Base-by-base conservation (phyloP, 1,140 invertebrate genomes). In the Temnothorax nylanderi region DNA sequence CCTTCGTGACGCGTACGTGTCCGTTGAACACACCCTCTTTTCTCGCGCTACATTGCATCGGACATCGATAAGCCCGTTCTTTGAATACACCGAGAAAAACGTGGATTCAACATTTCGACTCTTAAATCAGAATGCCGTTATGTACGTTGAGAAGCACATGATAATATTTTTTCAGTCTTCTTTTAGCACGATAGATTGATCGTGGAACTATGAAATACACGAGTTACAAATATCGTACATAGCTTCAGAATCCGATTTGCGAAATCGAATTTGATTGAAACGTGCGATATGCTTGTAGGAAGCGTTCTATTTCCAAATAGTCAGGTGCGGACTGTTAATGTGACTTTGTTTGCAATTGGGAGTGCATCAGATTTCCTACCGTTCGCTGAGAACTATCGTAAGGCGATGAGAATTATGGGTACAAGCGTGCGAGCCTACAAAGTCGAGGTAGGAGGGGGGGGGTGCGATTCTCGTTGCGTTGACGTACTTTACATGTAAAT, bases 401-500 rank as follows among this genome's bases (percentile, higher is more conserved):
- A 60, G 21, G 18, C 16, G 44, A 16, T 54, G 64, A 21, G 58
- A 89, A 32, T 88, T 85, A 86, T 67, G 32, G 78, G 78, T 77
- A 34, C 81, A 76, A 85, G n/a, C 34, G 41, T 18, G 44, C 1
- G 88, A 54, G 44, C 34, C 8, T 34, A 34, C 37, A 58, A 56
- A 80, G 49, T 86, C 49, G n/a, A 58, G 26, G 51, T 54, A 6
- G 21, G 41, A 18, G 41, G 26, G 11, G 32, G 18, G 49, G 60
- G 21, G 4, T 81, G 72, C 44, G 58, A 76, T 56, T 56, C 49
- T 41, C 41, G n/a, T 54, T 44, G 72, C 51, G 41, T 41, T 34
- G 58, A 34, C 65, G 74, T 78, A 65, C 77, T 62, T 89, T 89
- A 76, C 47, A 47, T 65, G 65, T 69, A 67, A 85, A 51, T 60